phyloP scores from a whole-genome alignment of 2,888 invertebrate genomes.

The Syrphus vitripennis region DNA sequence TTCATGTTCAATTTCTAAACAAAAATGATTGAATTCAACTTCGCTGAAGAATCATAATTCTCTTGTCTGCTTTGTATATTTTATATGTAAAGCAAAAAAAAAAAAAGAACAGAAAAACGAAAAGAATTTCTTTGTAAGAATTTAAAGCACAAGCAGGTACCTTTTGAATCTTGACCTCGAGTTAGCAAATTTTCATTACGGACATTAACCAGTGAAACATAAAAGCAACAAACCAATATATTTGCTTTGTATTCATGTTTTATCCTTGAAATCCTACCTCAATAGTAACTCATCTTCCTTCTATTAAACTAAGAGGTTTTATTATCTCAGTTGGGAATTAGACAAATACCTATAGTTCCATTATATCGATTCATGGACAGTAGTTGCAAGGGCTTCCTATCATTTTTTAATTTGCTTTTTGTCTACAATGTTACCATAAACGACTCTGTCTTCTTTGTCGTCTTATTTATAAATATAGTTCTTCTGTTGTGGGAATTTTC shows the following conservation, averaged over 20 bases:
- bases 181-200: background rate
- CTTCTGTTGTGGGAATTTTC: constrained; percentile 35
- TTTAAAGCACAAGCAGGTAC: background rate
- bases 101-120: background rate
- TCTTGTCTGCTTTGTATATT: background rate
- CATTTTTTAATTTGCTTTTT: background rate
- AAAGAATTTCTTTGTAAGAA: background rate
- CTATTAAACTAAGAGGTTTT: too few relatives aligned
- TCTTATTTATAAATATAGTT: constrained; percentile 15
- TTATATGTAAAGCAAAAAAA: background rate
- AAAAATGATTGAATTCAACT: background rate
- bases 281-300: too few relatives aligned
- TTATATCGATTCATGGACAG: too few relatives aligned
- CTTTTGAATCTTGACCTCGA: background rate
- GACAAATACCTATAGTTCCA: too few relatives aligned
- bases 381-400: too few relatives aligned
- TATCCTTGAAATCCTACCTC: too few relatives aligned
- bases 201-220: background rate
- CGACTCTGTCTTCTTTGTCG: constrained; percentile 17
- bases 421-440: constrained; percentile 22
- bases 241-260: too few relatives aligned
- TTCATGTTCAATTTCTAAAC: background rate
- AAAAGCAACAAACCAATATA: background rate
- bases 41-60: background rate
- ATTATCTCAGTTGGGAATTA: too few relatives aligned